Conservation (phyloP, 2,113 vertebrate genomes). For the Ictalurus furcatus region DNA sequence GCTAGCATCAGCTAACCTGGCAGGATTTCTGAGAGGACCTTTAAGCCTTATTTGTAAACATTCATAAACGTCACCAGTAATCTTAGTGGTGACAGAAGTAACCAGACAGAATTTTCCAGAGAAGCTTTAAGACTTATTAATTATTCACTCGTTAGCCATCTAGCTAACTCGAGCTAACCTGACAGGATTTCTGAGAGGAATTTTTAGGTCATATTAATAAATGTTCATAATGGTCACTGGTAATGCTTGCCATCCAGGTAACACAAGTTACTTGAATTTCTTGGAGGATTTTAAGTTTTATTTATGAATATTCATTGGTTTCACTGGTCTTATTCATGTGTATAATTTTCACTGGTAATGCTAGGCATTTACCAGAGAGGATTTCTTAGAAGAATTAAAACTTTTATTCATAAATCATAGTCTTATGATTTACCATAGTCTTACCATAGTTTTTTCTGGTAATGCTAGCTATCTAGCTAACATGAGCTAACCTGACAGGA, state of each 20-base stretch:
- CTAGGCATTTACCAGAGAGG: not conserved
- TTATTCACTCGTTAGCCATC: not conserved
- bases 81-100: too few species aligned
- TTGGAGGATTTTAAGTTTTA: not conserved
- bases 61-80: not conserved
- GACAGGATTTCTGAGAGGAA: not conserved
- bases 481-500: not conserved
- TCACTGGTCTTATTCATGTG: not conserved
- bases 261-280: not conserved
- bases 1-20: not conserved
- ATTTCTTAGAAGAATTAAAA: not conserved
- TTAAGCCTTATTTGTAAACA: not conserved
- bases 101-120: not conserved
- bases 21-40: not conserved
- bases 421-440: too few species aligned
- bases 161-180: not conserved
- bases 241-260: not conserved
- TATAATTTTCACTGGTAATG: not conserved
- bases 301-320: not conserved
- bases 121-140: not conserved
- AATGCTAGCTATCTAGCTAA: not conserved
- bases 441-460: not conserved
- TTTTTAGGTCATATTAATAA: not conserved
- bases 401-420: not conserved
- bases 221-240: not conserved